Base-by-base conservation (phyloP, 2,888 invertebrate genomes). In the Coelogynopora nodosa region DNA sequence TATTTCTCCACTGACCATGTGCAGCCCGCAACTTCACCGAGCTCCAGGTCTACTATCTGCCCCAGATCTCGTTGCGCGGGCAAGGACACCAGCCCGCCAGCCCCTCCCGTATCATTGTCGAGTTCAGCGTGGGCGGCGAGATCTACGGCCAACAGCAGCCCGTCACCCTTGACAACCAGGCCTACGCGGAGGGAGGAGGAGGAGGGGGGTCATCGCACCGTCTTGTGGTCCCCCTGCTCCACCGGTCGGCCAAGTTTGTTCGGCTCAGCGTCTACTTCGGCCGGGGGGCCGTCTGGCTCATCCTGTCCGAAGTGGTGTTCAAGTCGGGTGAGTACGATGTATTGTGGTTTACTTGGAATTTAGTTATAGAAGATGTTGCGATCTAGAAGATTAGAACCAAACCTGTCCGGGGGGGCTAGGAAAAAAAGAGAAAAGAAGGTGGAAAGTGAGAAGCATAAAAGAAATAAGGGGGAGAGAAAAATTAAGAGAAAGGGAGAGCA, bases 21-120 rank as follows among this genome's bases (percentile, higher is more conserved):
- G 49, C 49, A 74, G 74, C 23, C 23, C 74, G 74, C 74, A 74
- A 74, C 74, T 74, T 74, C 74, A 74, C 74, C 23, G 10, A 26
- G 2, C 10, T 23, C 10, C 18, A 74, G 18, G 18, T 74, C 23
- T 74, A 74, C 74, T 5, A 2, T 5, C 27, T 74, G 74, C 5
- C 23, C 23, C 5, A 74, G 23, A 74, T 74, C 23, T 5, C 10
- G 10, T 23, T 13, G 2, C 5, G 23, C 2, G 23, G 23, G 10
- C 49, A 49, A 49, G n/a, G n/a, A n/a, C 18, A 10, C 5, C 5
- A 10, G 49, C 18, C 49, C 49, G 49, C 49, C 5, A 10, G 5
- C 5, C 49, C 49, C 5, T 18, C 5, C 5, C 18, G 18, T 18
- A 26, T 26, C 23, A 74, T 74, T 5, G 74, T 74, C 2, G 74